These are phyloP conservation scores for Rhinogobius similis DNA, from an alignment of 2,113 vertebrate genomes.

Conservation along the genomic window DNA sequence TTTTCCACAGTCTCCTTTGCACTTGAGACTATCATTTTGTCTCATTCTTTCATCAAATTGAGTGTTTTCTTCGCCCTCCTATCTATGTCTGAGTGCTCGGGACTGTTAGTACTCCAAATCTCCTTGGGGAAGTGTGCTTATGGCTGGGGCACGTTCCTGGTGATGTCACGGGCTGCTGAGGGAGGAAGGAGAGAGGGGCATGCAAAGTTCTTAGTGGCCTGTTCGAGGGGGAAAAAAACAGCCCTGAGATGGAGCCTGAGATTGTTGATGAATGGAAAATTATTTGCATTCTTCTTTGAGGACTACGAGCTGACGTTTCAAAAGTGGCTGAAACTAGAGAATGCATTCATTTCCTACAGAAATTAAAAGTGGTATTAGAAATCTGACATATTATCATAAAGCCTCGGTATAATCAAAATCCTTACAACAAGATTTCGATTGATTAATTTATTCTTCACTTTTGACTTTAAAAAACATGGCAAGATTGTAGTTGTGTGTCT, in stretches of 20 bases:
- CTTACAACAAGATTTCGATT: not conserved
- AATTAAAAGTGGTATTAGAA: not conserved
- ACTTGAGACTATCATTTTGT: not conserved
- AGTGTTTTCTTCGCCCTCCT: slow-evolving; percentile 27
- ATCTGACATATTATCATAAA: not conserved
- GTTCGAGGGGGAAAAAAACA: slow-evolving; percentile 18
- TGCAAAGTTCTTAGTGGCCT: slow-evolving; percentile 34
- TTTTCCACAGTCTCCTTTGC: not conserved
- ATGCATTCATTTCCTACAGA: not conserved
- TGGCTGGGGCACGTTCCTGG: slow-evolving; percentile 42
- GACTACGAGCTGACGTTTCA: not conserved
- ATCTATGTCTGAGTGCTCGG: slow-evolving; percentile 26
- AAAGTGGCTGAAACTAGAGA: not conserved
- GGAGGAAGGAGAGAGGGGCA: slow-evolving; percentile 41
- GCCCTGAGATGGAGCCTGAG: not conserved
- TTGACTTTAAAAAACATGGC: too few relatives aligned
- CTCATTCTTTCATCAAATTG: not conserved
- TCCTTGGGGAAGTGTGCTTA: slow-evolving; percentile 53
- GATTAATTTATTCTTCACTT: too few relatives aligned
- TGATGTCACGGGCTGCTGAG: slow-evolving; percentile 49
- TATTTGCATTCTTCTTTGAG: slow-evolving; percentile 15
- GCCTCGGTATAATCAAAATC: not conserved
- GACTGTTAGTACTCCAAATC: slow-evolving; percentile 48
- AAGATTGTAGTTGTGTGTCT: too few relatives aligned
- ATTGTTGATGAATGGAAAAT: slow-evolving; percentile 20